Base-by-base conservation (phyloP, 2,888 invertebrate genomes). In the Galeopsomyia nigrocyanea region DNA sequence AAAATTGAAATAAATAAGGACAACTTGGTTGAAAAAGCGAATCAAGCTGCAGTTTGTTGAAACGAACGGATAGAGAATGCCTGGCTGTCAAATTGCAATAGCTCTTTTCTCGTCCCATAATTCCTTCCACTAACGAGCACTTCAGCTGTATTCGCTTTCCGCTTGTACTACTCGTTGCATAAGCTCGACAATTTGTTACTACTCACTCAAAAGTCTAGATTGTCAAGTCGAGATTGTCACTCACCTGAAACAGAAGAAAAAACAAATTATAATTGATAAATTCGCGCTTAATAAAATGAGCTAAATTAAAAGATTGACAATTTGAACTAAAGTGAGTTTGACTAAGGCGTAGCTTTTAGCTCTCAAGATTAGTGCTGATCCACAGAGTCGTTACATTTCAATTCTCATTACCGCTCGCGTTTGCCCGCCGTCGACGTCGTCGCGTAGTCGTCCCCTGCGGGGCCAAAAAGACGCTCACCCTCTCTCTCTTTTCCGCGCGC, bases 391-490 rank as follows among this genome's bases (percentile, higher is more conserved):
- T 79, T 78, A 78, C 75, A 75, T 77, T 81, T 79, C 79, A 78
- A 78, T 80, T 80, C 77, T 80, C 78, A 79, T 81, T 80, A 80
- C 74, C 74, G 73, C 76, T 76, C 75, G 66, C 70, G 75, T 78
- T 76, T 71, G 61, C 73, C 26, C 14, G 22, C 31, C 31, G 21
- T 60, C 55, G 62, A 68, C 63, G 67, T 65, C 31, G 67, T 65
- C n/a, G n/a, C n/a, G n/a, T 26, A 2, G 26, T 26, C 26, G 26
- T 26, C 26, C 50, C 74, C 77, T 72, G 55, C 65, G 50, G 72
- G 74, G 64, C 5, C 75, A 74, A 74, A 62, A 39, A 21, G 77
- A 76, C 73, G 74, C 72, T 77, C 77, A 76, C 76, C 78, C 61
- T 61, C 56, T 65, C 58, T 22, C 50, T 46, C 46, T 64, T 19